A percentile compares a stretch with the other conserved stretches of the same genome.
These are phyloP conservation scores for Drosophila athabasca DNA, from an alignment of 1,140 invertebrate species.

Conservation along the genomic window DNA sequence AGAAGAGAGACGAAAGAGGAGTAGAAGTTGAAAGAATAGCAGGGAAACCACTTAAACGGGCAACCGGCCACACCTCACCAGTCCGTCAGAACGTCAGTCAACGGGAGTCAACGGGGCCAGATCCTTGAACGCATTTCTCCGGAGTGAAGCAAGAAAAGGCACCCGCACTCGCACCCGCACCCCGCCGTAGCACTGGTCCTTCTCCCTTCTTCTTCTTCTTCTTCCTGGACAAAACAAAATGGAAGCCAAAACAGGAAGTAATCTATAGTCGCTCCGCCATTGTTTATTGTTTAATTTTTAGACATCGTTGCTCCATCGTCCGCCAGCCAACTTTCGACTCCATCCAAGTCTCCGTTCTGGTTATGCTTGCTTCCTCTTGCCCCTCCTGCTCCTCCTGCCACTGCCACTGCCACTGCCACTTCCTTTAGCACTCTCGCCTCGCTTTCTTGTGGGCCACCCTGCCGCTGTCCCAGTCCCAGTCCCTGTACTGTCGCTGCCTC, in stretches of 20 bases:
- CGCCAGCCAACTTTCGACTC: slow-evolving; percentile 47
- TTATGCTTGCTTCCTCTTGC: slow-evolving; percentile 41
- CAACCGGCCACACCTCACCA: slow-evolving; percentile 71
- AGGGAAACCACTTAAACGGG: slow-evolving; percentile 71
- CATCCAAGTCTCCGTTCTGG: slow-evolving; percentile 44
- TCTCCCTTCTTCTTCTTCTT: slow-evolving; percentile 1
- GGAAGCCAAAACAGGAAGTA: slow-evolving; percentile 80
- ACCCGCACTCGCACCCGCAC: background rate
- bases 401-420: background rate
- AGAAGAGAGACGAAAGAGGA: background rate
- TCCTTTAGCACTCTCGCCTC: background rate
- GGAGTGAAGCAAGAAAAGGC: background rate
- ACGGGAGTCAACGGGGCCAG: too few relatives aligned
- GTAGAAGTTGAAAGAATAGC: slow-evolving; percentile 16
- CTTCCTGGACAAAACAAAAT: slow-evolving; percentile 49
- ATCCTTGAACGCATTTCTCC: background rate
- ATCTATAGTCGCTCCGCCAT: slow-evolving; percentile 79
- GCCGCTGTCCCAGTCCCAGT: too few relatives aligned
- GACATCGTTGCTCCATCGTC: slow-evolving; percentile 59
- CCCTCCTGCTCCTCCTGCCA: slow-evolving; percentile 2
- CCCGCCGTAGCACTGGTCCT: slow-evolving; percentile 8
- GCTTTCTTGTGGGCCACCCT: slow-evolving; percentile 16
- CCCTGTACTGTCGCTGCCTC: too few relatives aligned
- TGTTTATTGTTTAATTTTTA: slow-evolving; percentile 82
- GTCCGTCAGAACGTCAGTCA: slow-evolving; percentile 17